These are phyloP conservation scores for Diaphora mendica DNA, from an alignment of 2,888 invertebrate species.

Conservation along the genomic window DNA sequence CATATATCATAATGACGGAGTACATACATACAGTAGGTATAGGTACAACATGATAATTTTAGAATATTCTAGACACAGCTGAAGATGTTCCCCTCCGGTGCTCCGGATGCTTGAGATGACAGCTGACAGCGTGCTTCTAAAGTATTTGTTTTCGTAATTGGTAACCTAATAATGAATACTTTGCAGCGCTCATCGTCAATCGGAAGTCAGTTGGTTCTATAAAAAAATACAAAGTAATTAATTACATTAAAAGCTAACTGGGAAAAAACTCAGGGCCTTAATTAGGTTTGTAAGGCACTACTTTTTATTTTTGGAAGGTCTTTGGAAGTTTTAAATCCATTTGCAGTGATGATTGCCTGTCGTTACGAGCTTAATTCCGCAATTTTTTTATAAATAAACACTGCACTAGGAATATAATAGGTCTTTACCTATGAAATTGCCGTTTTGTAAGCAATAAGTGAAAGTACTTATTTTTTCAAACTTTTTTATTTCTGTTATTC, in stretches of 20 bases:
- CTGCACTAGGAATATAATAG: no score
- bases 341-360: no score
- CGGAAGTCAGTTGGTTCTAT: not conserved
- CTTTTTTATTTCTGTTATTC: no score
- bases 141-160: not conserved
- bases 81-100: not conserved
- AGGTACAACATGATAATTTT: no score
- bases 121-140: not conserved
- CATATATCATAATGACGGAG: not conserved
- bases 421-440: no score
- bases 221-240: not conserved
- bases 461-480: no score
- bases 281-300: no score
- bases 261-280: not conserved
- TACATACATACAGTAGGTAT: not conserved
- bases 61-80: not conserved
- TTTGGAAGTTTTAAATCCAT: no score
- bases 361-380: no score
- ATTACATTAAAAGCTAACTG: not conserved
- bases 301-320: no score
- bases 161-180: not conserved
- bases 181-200: not conserved
- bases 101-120: not conserved
- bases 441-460: no score
- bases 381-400: no score